Conservation (phyloP, 2,113 vertebrate genomes). For the Mungos mungo region DNA sequence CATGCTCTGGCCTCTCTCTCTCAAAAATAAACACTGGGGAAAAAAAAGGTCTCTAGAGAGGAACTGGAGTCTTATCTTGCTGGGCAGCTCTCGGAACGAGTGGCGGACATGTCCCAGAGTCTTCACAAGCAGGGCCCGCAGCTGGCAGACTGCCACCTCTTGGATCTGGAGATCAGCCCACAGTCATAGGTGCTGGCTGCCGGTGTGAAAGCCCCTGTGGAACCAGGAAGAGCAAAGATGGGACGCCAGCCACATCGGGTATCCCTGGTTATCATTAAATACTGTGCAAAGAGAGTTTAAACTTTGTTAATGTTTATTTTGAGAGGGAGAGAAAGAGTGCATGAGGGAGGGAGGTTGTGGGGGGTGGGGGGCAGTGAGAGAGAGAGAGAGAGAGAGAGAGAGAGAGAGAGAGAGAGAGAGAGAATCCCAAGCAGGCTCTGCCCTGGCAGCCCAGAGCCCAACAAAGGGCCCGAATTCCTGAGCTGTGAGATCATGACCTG, state of each 20-base stretch:
- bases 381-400: too few relatives aligned
- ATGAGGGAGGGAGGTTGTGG: too few relatives aligned
- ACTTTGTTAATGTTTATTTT: background rate
- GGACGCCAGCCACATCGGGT: background rate
- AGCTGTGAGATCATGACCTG: too few relatives aligned
- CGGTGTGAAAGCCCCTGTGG: background rate
- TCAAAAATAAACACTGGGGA: too few relatives aligned
- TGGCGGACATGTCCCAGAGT: too few relatives aligned
- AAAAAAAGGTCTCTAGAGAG: background rate
- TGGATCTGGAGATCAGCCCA: background rate
- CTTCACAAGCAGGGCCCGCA: accelerated
- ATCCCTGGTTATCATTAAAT: background rate
- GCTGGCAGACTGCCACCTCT: background rate
- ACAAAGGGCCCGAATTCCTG: too few relatives aligned
- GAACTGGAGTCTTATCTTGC: background rate
- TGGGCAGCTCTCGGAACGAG: background rate
- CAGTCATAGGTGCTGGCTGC: background rate
- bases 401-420: too few relatives aligned
- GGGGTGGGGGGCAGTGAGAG: too few relatives aligned
- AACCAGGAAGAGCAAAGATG: background rate
- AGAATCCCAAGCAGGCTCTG: too few relatives aligned
- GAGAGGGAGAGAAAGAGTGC: too few relatives aligned
- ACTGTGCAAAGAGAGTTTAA: background rate
- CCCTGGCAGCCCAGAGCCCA: too few relatives aligned
- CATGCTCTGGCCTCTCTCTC: too few relatives aligned